phyloP scores from a whole-genome alignment of 1,140 invertebrate species.

The Vanessa tameamea region DNA sequence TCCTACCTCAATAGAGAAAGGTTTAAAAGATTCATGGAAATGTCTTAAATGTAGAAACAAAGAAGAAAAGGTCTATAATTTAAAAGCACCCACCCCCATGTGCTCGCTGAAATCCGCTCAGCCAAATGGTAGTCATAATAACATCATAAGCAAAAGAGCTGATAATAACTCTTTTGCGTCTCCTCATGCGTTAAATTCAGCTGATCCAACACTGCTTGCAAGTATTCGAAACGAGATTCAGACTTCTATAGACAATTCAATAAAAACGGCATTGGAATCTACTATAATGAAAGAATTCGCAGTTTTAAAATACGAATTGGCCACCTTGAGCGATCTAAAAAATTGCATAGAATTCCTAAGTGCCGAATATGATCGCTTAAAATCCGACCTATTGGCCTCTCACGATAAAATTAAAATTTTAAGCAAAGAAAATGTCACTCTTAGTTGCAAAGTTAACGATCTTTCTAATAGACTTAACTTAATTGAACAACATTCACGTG shows the following conservation, averaged over 20 bases:
- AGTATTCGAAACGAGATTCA: too few relatives aligned
- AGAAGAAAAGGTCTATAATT: not conserved
- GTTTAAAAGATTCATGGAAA: conserved; percentile 4
- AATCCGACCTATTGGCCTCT: not conserved
- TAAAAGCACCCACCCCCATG: too few relatives aligned
- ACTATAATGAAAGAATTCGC: conserved; percentile 10
- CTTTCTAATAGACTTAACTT: conserved; percentile 21
- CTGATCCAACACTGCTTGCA: too few relatives aligned
- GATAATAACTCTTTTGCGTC: too few relatives aligned
- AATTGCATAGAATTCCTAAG: conserved; percentile 20
- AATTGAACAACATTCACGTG: conserved; percentile 26
- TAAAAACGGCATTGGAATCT: too few relatives aligned
- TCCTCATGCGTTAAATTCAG: too few relatives aligned
- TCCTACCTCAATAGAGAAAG: conserved; percentile 5
- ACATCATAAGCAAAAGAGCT: too few relatives aligned
- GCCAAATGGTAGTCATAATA: too few relatives aligned
- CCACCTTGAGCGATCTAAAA: not conserved
- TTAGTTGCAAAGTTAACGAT: conserved; percentile 15
- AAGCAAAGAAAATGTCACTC: conserved; percentile 9
- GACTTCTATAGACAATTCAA: too few relatives aligned
- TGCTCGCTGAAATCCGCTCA: too few relatives aligned
- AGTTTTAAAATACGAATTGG: conserved; percentile 8
- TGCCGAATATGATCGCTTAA: conserved; percentile 16
- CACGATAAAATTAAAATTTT: conserved; percentile 11
- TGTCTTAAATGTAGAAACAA: conserved; percentile 11